Base-by-base conservation (phyloP, 2,888 invertebrate species). In the Lasioglossum malachurum region DNA sequence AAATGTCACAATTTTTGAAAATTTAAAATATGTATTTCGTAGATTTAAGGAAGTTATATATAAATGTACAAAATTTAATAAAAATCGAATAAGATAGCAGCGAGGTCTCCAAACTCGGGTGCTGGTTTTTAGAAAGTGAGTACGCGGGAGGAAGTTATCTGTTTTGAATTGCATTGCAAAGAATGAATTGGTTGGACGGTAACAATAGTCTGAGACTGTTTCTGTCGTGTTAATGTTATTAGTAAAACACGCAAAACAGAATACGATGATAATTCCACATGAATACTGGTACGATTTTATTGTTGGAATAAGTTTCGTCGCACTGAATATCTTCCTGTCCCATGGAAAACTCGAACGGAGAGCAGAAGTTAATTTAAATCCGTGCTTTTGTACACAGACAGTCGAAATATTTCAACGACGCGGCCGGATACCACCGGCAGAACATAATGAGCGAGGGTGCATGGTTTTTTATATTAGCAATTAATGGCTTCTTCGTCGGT, bases 381-480 rank as follows among this genome's bases (percentile, higher is more conserved):
- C 31, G 12, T 7, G 10, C 10, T 49, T 31, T 27, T 31, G 16
- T 31, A 23, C 49, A 31, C 19, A 16, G 46, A 38, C 46, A 38
- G 53, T 53, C 23, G 35, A 74, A 74, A 46, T 53, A 74, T 74
- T 53, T 46, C 23, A 23, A 53, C 35, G 46, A 35, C 19, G 23
- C 14, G 31, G 12, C 49, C 35, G 49, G 5, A 35, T 49, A 35
- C 19, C 27, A 12, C 38, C 5, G 7, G 2, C 10, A n/a, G 49
- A 27, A 41, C 31, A 35, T 71, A 78, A 71, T 14, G 41, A 79
- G 57, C 60, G 57, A 19, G 64, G 16, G 14, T 23, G 67, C 16
- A 41, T 23, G 44, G 35, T 16, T 38, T 31, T 73, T 82, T 78
- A 64, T 78, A 73, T 38, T 41, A 44, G 46, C 27, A 71, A 81